Conservation (phyloP, 2,797 vertebrate genomes). For the Lemur catta region DNA sequence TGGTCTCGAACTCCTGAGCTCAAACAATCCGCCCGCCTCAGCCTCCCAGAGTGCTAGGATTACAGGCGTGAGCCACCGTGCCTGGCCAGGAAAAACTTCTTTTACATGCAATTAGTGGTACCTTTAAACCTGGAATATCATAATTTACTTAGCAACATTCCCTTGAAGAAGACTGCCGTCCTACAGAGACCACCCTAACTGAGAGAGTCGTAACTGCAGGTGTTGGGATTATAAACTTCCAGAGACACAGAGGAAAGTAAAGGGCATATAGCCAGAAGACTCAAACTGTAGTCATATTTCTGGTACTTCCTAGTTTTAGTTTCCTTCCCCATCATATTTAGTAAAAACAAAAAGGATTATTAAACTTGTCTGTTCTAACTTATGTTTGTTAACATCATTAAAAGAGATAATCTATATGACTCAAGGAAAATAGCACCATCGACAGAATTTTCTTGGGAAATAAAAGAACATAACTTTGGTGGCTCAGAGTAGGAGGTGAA, state of each 20-base stretch:
- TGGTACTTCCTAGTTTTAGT: background rate
- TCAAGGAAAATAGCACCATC: background rate
- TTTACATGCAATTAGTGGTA: background rate
- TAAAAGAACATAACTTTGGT: background rate
- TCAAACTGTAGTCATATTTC: background rate
- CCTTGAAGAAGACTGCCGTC: background rate
- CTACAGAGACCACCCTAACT: background rate
- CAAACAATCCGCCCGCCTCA: too few relatives aligned
- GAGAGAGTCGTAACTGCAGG: background rate
- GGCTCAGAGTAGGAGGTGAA: background rate
- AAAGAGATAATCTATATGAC: background rate
- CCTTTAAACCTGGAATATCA: background rate
- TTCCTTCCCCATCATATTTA: slow-evolving; percentile 7
- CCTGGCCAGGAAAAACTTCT: background rate
- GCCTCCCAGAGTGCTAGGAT: too few relatives aligned
- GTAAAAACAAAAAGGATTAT: background rate
- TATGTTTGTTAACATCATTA: background rate
- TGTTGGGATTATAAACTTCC: background rate
- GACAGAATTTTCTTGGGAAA: background rate
- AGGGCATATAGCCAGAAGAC: background rate
- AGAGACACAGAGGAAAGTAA: background rate
- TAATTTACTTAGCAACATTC: background rate
- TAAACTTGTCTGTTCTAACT: background rate
- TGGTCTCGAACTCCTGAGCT: too few relatives aligned
- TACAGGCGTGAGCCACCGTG: too few relatives aligned